Evolutionary conservation across 2,113 vertebrate genomes (phyloP).

Genomic region (Chloropsis cyanopogon): DNA sequence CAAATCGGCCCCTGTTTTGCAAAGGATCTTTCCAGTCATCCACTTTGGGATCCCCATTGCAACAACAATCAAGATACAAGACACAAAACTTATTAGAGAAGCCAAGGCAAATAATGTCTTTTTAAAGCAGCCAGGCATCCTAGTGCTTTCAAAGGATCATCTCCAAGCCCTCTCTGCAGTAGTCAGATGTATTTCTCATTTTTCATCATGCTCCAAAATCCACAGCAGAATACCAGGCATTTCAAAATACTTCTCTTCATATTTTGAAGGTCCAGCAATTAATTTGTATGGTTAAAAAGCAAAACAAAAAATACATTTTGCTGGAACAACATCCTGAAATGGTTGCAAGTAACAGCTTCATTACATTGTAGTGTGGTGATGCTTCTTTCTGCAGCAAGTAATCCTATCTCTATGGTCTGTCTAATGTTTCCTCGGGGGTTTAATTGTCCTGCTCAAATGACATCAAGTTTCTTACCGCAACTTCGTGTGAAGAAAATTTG

Average conservation of each 20-base stretch:
- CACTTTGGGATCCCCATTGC: conserved; percentile 87
- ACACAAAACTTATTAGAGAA: conserved; percentile 81
- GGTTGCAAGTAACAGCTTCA: not conserved
- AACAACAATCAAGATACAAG: conserved; percentile 80
- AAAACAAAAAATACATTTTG: not conserved
- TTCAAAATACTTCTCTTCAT: not conserved
- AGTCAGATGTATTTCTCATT: not conserved
- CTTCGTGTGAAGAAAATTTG: not conserved
- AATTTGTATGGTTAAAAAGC: not conserved
- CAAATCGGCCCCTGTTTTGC: conserved; percentile 91
- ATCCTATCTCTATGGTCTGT: conserved; percentile 37
- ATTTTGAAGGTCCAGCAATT: not conserved
- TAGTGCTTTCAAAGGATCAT: conserved; percentile 57
- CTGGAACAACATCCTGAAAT: not conserved
- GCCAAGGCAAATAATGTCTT: conserved; percentile 83
- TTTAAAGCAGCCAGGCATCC: conserved; percentile 91
- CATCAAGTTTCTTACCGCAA: not conserved
- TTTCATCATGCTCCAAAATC: not conserved
- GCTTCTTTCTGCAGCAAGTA: conserved; percentile 51
- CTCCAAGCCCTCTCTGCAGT: conserved; percentile 45
- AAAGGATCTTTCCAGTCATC: conserved; percentile 88
- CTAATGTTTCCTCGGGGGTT: conserved; percentile 69
- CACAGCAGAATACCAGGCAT: not conserved
- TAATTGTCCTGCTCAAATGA: conserved; percentile 66
- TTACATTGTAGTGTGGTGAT: not conserved